Evolutionary conservation across 2,888 invertebrate genomes (phyloP).

Genomic region (Amblyjoppa fuscipennis): DNA sequence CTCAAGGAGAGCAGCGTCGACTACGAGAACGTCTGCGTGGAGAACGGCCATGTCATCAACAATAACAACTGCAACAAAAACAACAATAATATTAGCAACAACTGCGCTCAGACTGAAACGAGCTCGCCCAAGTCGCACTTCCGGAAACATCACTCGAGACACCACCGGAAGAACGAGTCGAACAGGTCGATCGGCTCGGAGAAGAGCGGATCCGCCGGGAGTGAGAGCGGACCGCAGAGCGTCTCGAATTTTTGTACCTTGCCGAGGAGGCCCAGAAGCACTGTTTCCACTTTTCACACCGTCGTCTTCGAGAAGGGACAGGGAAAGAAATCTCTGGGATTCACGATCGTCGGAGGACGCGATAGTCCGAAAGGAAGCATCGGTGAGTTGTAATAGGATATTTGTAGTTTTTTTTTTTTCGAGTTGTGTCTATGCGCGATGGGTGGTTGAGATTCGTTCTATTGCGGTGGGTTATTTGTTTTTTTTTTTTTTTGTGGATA

Average conservation of each 20-base stretch:
- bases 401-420: not conserved
- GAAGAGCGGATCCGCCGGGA: slow-evolving; percentile 69
- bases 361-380: slow-evolving; percentile 94
- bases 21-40: slow-evolving; percentile 88
- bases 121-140: slow-evolving; percentile 85
- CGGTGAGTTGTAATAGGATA: slow-evolving; percentile 82
- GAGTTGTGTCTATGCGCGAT: not conserved
- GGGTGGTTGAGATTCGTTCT: slow-evolving; percentile 7
- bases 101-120: slow-evolving; percentile 48
- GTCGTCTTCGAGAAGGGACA: slow-evolving; percentile 92
- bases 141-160: slow-evolving; percentile 79
- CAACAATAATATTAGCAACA: slow-evolving; percentile 21
- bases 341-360: slow-evolving; percentile 95
- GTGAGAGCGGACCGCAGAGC: slow-evolving; percentile 78
- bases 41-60: slow-evolving; percentile 85
- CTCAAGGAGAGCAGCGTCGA: slow-evolving; percentile 91
- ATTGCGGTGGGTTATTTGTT: not conserved
- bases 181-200: slow-evolving; percentile 78
- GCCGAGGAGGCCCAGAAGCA: slow-evolving; percentile 90
- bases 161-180: slow-evolving; percentile 76
- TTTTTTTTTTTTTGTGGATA: not conserved
- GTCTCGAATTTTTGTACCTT: slow-evolving; percentile 91
- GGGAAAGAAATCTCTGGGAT: slow-evolving; percentile 94
- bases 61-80: slow-evolving; percentile 72
- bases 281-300: slow-evolving; percentile 90